Evolutionary conservation across 2,888 invertebrate species (phyloP), one percentile per base, ranked within the genome.

Genomic region (Sesia bembeciformis): DNA sequence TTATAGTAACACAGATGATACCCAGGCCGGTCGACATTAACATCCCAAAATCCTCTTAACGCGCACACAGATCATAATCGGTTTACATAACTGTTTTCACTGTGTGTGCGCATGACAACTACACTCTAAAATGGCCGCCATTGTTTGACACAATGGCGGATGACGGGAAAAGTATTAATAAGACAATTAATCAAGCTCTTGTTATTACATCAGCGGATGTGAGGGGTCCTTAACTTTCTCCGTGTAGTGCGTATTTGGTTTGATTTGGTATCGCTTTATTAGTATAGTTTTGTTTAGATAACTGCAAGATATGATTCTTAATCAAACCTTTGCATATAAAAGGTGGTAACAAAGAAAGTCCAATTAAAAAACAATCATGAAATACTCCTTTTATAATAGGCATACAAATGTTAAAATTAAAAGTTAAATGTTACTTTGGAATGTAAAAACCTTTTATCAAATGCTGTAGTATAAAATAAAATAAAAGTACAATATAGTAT

Each of bases 131-230:
- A 68, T 62, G 65, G 57, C 63, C 42, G 54, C 63, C 58, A 66
- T 68, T 70, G 67, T 69, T 57, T 49, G 57, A 40, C 38, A 66
- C 67, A 69, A 68, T 74, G 68, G 66, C 60, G 54, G 58, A 50
- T 62, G 60, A 60, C 64, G 68, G 68, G 68, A 78, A 79, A 67
- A 8, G 40, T 52, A 55, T 49, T 55, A 54, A 55, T 53, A 63
- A 65, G 58, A 53, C 55, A 66, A 77, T 76, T 74, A 76, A 76
- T 78, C 66, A 74, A 61, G 64, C 68, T 67, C 67, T 73, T 67
- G 64, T 66, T 67, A 67, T 83, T 78, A 79, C 74, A 76, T 76
- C 69, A 75, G 70, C 79, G 78, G 76, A 82, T 81, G 78, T 75
- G 50, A 50, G 38, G 50, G 39, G 5, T 50, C 50, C 50, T 50